Base-by-base conservation (phyloP, 2,113 vertebrate genomes). In the Semnornis frantzii region DNA sequence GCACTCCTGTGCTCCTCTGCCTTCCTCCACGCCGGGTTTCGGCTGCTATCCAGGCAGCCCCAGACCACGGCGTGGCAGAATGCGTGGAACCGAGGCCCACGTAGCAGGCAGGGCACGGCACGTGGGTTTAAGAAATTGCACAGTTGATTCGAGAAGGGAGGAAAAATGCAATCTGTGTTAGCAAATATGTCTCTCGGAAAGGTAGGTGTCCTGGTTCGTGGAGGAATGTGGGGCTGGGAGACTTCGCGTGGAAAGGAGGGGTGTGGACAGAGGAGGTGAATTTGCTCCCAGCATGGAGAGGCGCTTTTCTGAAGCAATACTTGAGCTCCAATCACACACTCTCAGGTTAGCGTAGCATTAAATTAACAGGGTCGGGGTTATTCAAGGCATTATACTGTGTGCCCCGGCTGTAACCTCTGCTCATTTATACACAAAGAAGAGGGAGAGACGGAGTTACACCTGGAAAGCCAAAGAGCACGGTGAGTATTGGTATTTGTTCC, bases 341-440 rank as follows among this genome's bases (percentile, higher is more conserved):
- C 76, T 58, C 82, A 42, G 82, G 81, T 91, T 84, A 96, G 92
- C 59, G 39, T 59, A 76, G 94, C 89, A 52, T 80, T 83, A 92
- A 84, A 95, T 87, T 78, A 93, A 68, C 91, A 85, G 90, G 48
- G 90, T 62, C 55, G 59, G 89, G 94, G 94, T 95, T 87, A 92
- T 4, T 77, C 78, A 18, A 90, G 92, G 92, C 85, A 44, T 89
- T 88, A 55, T n/a, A 79, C 60, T 1, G 55, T 11, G 63, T 90
- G 94, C 93, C 94, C 90, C 70, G 89, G 80, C 28, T 48, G 85
- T 91, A 92, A 93, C 85, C 93, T 86, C 91, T 72, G 52, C 73
- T 91, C 85, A 44, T 30, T 92, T 69, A 15, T 33, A 82, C 91
- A 85, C 93, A 85, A 93, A 96, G 96, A 87, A 60, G 91, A 87